Evolutionary conservation across 2,888 invertebrate species (phyloP), one percentile per base, ranked within the genome.

Genomic region (Sarcophaga subvicina): DNA sequence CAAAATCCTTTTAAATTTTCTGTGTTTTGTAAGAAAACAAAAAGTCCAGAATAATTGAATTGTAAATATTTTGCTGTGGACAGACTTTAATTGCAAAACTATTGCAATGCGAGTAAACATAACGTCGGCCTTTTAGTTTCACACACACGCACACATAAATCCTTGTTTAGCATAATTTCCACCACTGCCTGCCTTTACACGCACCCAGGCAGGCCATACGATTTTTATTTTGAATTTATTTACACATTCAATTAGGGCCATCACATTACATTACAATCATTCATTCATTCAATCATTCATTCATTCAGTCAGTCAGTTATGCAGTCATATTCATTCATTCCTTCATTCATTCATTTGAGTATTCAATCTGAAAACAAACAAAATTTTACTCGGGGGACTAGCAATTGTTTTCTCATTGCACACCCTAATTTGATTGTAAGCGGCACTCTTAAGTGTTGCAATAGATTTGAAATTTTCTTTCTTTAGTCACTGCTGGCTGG

Each of bases 401-500:
- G 92, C 92, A 92, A 93, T 93, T 93, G 92, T 93, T 93, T 92
- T 90, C 91, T 91, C 92, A 93, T 93, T 10, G 37, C 93, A 92
- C 93, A 93, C 93, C 93, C 93, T 93, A 93, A 93, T 93, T 93
- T 93, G 90, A 91, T 93, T 91, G 92, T 91, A 91, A 54, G 91
- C 76, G 76, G 45, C 75, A 22, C 17, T 45, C 49, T 45, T 6
- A 47, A n/a, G 60, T 17, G 62, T 69, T 14, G 22, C 67, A 49
- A 45, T 66, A 71, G 79, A 81, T 84, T 82, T 79, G 27, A 59
- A 54, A 83, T 80, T 63, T 86, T 54, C 14, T 79, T 83, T 83
- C 86, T 62, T 72, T 45, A 59, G 72, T 63, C 59, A 45, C n/a
- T 49, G 54, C 54, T 76, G 76, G 37, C 37, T 37, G 45, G n/a